Conservation (phyloP, 2,888 invertebrate species). For the Epinotia bilunana region DNA sequence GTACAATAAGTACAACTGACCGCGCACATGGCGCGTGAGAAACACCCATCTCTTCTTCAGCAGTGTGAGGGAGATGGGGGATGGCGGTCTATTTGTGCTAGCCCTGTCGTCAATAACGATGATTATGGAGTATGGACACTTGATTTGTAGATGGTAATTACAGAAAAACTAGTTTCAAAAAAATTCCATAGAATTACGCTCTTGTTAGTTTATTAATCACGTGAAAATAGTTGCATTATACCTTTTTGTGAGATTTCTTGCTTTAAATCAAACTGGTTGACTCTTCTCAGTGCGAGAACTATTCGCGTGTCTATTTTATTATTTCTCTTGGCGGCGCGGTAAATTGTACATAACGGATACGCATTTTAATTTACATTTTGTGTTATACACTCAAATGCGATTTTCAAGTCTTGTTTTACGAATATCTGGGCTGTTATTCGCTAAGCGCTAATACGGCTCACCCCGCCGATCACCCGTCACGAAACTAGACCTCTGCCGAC, state of each 20-base stretch:
- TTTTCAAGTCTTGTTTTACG: background rate
- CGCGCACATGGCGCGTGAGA: background rate
- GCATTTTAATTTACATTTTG: background rate
- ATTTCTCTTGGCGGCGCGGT: background rate
- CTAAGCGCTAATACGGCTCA: too few species aligned
- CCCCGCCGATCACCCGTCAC: too few species aligned
- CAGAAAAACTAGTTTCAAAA: background rate
- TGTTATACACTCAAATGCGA: background rate
- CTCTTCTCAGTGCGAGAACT: background rate
- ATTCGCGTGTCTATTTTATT: background rate
- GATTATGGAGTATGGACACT: constrained; percentile 8
- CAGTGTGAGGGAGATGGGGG: background rate
- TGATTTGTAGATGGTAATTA: constrained; percentile 17
- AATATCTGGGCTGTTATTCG: background rate
- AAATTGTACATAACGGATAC: background rate
- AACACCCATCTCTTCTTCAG: background rate
- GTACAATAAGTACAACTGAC: constrained; percentile 3
- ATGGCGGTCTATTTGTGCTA: background rate
- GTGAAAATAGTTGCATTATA: background rate
- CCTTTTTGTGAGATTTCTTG: background rate
- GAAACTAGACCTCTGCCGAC: too few species aligned
- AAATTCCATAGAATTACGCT: background rate
- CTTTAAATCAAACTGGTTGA: background rate
- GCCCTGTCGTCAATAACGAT: background rate
- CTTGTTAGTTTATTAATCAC: background rate